Evolutionary conservation across 2,113 vertebrate species (phyloP).

Genomic region (Nerophis lumbriciformis): DNA sequence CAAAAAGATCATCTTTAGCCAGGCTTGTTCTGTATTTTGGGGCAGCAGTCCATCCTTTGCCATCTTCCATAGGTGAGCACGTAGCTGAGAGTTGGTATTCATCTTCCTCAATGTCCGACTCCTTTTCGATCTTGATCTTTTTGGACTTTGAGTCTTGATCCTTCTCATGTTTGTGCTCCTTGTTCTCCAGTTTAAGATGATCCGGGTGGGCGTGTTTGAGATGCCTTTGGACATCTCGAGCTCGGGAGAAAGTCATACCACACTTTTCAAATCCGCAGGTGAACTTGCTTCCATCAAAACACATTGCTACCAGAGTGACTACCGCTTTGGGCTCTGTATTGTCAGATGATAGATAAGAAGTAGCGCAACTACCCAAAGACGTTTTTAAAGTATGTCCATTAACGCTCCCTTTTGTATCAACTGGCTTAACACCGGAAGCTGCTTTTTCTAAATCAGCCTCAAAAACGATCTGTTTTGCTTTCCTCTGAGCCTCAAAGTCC

Average conservation of each 20-base stretch:
- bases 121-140: conserved; percentile 33
- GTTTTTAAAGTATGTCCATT: conserved; percentile 31
- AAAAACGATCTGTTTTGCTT: conserved; percentile 55
- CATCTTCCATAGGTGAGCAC: conserved; percentile 9
- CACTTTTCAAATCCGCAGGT: conserved; percentile 88
- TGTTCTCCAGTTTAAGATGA: conserved; percentile 79
- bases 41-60: conserved; percentile 30
- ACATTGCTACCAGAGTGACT: conserved; percentile 73
- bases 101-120: conserved; percentile 27
- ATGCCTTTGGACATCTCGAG: conserved; percentile 83
- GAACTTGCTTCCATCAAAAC: conserved; percentile 85
- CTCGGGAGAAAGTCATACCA: conserved; percentile 81
- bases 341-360: conserved; percentile 28
- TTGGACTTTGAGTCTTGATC: conserved; percentile 49
- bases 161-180: conserved; percentile 59
- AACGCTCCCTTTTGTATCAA: conserved; percentile 6
- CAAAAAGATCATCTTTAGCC: conserved; percentile 73
- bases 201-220: conserved; percentile 82
- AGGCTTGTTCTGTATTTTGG: conserved; percentile 23
- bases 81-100: conserved; percentile 19
- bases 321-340: conserved; percentile 49
- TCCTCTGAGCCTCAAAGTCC: conserved; percentile 71
- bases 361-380: conserved; percentile 27
- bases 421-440: conserved; percentile 6
- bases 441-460: conserved; percentile 33